A percentile compares a stretch with the other conserved stretches of the same genome.
phyloP scores from a whole-genome alignment of 1,140 invertebrate genomes.

The Nephila pilipes region DNA sequence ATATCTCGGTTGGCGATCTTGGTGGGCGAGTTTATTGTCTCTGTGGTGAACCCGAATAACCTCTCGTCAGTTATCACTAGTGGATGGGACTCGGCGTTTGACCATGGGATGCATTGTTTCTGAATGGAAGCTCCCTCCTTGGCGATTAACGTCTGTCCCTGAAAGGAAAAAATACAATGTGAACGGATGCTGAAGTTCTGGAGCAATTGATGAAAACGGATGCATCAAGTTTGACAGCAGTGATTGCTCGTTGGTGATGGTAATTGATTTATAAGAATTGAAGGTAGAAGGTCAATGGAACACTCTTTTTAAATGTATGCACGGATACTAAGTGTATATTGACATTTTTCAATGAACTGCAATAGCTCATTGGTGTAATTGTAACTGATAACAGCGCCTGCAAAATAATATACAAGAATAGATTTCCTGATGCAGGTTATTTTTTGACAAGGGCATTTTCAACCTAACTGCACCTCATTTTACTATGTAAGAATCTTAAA shows the following conservation, averaged over 20 bases:
- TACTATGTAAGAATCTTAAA: too few relatives aligned
- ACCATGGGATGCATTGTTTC: conserved; percentile 29
- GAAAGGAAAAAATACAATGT: background rate
- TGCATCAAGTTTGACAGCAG: background rate
- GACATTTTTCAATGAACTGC: background rate
- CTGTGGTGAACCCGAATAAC: conserved; percentile 26
- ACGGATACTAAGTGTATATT: background rate
- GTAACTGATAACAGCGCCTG: too few relatives aligned
- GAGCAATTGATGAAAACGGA: background rate
- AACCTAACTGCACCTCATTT: too few relatives aligned
- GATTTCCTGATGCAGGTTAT: too few relatives aligned
- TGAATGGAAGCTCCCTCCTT: background rate
- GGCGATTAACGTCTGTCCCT: background rate
- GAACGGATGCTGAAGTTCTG: background rate
- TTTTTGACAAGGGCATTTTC: too few relatives aligned
- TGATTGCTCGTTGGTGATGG: background rate
- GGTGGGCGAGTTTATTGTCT: conserved; percentile 44
- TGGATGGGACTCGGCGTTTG: background rate
- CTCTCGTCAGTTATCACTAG: background rate
- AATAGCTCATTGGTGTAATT: background rate
- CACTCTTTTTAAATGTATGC: too few relatives aligned
- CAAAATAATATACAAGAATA: too few relatives aligned
- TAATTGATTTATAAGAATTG: background rate
- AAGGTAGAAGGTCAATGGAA: background rate
- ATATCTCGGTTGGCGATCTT: conserved; percentile 17